Evolutionary conservation across 1,140 invertebrate species (phyloP).

Genomic region (Eumeta japonica): DNA sequence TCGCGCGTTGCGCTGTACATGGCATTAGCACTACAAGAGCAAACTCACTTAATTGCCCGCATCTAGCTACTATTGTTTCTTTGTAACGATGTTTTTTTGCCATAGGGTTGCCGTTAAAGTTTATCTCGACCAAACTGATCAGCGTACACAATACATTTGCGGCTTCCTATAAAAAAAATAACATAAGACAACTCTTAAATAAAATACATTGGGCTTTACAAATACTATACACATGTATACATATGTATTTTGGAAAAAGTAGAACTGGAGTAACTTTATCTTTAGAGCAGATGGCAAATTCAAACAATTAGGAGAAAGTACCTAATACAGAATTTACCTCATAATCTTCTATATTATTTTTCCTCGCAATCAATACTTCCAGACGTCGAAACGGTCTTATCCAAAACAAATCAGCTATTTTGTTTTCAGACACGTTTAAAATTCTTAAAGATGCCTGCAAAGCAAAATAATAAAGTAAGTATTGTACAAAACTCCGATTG

Average conservation of each 20-base stretch:
- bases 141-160: slow-evolving; percentile 57
- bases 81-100: slow-evolving; percentile 61
- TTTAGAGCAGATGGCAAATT: too few species aligned
- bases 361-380: slow-evolving; percentile 41
- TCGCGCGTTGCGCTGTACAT: too few species aligned
- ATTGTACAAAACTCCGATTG: too few species aligned
- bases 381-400: slow-evolving; percentile 34
- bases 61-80: slow-evolving; percentile 65
- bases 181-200: too few species aligned
- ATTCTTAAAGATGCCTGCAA: slow-evolving; percentile 36
- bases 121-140: slow-evolving; percentile 53
- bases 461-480: slow-evolving; percentile 14
- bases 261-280: too few species aligned
- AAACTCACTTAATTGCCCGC: slow-evolving; percentile 56
- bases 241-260: too few species aligned
- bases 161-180: slow-evolving; percentile 23
- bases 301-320: too few species aligned
- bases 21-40: too few species aligned
- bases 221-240: too few species aligned
- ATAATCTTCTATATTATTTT: slow-evolving; percentile 34
- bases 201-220: too few species aligned
- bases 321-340: too few species aligned
- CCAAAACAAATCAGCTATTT: slow-evolving; percentile 40
- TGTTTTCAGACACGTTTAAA: slow-evolving; percentile 45
- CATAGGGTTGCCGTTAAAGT: slow-evolving; percentile 64